phyloP scores from a whole-genome alignment of 2,888 invertebrate species.

The Therioaphis trifolii region DNA sequence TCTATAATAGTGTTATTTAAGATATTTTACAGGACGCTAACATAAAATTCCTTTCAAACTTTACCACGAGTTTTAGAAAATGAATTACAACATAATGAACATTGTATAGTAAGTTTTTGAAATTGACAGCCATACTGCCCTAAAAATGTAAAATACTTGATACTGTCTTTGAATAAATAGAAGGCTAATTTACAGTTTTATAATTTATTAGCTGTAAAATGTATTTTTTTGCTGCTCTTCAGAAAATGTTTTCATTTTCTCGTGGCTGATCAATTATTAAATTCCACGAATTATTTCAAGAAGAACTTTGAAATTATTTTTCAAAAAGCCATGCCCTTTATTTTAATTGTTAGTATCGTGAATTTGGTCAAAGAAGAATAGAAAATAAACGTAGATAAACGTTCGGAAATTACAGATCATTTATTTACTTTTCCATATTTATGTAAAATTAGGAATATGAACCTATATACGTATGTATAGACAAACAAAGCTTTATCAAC shows the following conservation, averaged over 20 bases:
- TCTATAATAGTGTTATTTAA: slow-evolving; percentile 49
- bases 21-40: slow-evolving; percentile 23
- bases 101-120: slow-evolving; percentile 10
- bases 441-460: not conserved
- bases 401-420: not conserved
- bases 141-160: not conserved
- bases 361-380: no score
- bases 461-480: not conserved
- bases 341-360: not conserved
- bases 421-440: not conserved
- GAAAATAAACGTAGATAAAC: not conserved
- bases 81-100: slow-evolving; percentile 37
- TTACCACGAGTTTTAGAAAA: slow-evolving; percentile 32
- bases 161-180: not conserved
- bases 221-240: not conserved
- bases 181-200: not conserved
- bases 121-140: slow-evolving; percentile 9
- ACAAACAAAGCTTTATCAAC: not conserved
- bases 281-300: not conserved
- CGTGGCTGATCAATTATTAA: not conserved
- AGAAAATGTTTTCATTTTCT: not conserved
- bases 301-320: not conserved
- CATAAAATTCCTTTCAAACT: slow-evolving; percentile 46
- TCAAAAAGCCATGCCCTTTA: not conserved
- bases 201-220: not conserved